Conservation (phyloP, 92 coral and sea anemone genomes). For the Montipora capitata region DNA sequence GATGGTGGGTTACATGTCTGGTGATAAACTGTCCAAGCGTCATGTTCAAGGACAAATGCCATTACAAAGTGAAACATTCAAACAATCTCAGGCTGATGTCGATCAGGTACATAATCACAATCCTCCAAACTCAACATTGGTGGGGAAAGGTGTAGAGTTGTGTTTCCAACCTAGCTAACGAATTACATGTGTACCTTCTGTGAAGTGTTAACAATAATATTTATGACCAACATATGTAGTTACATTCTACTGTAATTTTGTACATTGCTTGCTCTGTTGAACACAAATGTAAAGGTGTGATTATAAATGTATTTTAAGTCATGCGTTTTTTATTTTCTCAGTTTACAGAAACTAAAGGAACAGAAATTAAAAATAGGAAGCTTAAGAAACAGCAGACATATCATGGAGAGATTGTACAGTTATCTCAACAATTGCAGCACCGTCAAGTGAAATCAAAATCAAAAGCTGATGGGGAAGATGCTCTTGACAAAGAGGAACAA, state of each 20-base stretch:
- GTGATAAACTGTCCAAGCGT: conserved; percentile 62
- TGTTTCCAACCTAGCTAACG: no score
- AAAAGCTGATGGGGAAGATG: conserved; percentile 37
- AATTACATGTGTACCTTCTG: no score
- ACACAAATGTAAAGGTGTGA: no score
- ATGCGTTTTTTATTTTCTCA: background rate
- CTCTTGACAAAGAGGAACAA: conserved; percentile 33
- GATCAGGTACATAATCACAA: conserved; percentile 33
- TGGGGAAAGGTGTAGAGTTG: no score
- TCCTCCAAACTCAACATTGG: no score
- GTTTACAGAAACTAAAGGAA: conserved; percentile 15
- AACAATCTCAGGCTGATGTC: conserved; percentile 42
- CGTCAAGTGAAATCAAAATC: background rate
- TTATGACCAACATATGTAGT: no score
- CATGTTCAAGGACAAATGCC: conserved; percentile 64
- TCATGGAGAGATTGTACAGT: conserved; percentile 35
- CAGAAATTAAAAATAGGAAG: conserved; percentile 17
- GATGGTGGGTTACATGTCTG: conserved; percentile 75
- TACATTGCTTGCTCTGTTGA: no score
- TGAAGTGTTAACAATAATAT: no score
- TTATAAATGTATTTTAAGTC: no score
- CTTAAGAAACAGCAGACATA: conserved; percentile 41
- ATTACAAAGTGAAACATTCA: conserved; percentile 62
- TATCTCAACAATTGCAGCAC: background rate
- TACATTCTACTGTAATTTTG: no score